Conservation (phyloP, 2,113 vertebrate genomes). For the Vanacampus margaritifer region DNA sequence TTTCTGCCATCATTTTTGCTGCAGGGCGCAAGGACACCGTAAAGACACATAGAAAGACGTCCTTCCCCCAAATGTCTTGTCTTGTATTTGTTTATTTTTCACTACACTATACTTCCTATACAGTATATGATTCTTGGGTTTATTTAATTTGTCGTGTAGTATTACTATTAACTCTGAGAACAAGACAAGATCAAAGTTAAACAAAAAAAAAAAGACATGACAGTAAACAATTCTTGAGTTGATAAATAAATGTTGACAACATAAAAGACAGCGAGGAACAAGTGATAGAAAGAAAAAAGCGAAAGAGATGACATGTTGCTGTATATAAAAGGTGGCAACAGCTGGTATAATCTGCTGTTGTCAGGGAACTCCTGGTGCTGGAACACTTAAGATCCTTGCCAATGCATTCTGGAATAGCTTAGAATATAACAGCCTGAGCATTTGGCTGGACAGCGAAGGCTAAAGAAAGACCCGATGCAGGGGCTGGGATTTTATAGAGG, state of each 20-base stretch:
- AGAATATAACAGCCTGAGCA: background rate
- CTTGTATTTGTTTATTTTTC: no score
- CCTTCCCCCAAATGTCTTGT: no score
- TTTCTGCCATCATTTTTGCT: background rate
- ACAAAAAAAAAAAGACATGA: background rate
- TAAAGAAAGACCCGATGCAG: slow-evolving; percentile 1
- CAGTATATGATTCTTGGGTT: background rate
- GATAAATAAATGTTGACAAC: slow-evolving; percentile 21
- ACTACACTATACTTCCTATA: background rate
- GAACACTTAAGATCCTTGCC: slow-evolving; percentile 44
- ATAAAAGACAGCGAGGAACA: slow-evolving; percentile 26
- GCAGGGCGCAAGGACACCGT: background rate
- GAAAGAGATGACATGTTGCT: slow-evolving; percentile 47
- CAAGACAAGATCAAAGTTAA: no score
- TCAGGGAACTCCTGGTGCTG: slow-evolving; percentile 25
- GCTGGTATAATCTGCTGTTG: slow-evolving; percentile 52
- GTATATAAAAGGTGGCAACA: slow-evolving; percentile 56
- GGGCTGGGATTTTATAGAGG: background rate
- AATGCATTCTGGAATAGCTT: slow-evolving; percentile 25
- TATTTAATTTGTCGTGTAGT: background rate
- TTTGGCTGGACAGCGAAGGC: slow-evolving; percentile 1
- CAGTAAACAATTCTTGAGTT: background rate
- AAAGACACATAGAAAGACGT: background rate
- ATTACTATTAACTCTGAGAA: background rate
- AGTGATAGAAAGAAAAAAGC: slow-evolving; percentile 30